Evolutionary conservation across 2,888 invertebrate species (phyloP), one percentile per base, ranked within the genome.

Genomic region (Mythimna vitellina): DNA sequence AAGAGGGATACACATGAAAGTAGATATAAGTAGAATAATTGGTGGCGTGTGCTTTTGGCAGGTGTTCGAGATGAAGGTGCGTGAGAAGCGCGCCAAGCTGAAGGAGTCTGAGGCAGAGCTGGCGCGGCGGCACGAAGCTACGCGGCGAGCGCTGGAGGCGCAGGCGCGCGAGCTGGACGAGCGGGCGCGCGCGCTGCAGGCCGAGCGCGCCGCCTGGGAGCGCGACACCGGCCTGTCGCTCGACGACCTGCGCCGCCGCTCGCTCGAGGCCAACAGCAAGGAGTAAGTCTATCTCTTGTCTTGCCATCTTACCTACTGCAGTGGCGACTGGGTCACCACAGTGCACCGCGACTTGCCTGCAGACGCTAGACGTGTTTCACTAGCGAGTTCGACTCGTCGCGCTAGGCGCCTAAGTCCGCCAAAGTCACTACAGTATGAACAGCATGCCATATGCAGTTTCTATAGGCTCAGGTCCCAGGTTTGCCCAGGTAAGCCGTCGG

Each of bases 1-100:
- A 46, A 1, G 0, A 1, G 0, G 6, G 0, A 42, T 42, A 42
- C 42, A 14, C 14, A 42, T 42, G 42, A 42, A 42, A 42, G 42
- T 42, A 42, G 12, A 42, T 49, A n/a, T 49, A 49, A 49, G 20
- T 51, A 20, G 9, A n/a, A n/a, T n/a, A 20, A 32, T 32, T 20
- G 20, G 8, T 32, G 32, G 5, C 1, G 10, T 65, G 22, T 62
- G 0, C 70, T 8, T 17, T 60, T 8, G 65, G 0, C 87, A 96
- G 96, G 99, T 99, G 82, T 99, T 99, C 94, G 99, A 99, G 93
- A 98, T 99, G 98, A 99, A 99, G 96, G 99, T 98, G 38, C 97
- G 98, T 89, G 99, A 99, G 94, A 99, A 99, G 96, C 98, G 98
- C 91, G 98, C 99, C 89, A 99, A 99, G 94, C 97, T 99, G 87